Conservation (phyloP, 2,888 invertebrate species). For the Oscheius onirici region DNA sequence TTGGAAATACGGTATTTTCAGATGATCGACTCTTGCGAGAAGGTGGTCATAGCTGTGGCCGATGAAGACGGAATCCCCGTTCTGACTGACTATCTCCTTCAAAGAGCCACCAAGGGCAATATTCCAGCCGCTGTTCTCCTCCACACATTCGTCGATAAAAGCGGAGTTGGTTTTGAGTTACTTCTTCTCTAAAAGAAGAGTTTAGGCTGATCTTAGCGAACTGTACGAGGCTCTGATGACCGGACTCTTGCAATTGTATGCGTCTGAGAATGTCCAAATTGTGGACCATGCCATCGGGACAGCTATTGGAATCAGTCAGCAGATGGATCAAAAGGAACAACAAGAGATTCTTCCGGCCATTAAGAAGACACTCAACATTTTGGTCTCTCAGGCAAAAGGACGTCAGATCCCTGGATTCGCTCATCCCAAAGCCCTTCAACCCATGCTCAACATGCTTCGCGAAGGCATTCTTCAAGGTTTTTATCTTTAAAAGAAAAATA, state of each 20-base stretch:
- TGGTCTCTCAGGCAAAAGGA: slow-evolving; percentile 46
- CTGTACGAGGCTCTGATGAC: slow-evolving; percentile 53
- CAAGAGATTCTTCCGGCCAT: slow-evolving; percentile 38
- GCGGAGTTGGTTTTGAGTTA: slow-evolving; percentile 42
- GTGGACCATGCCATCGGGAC: slow-evolving; percentile 90
- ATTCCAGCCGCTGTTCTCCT: slow-evolving; percentile 80
- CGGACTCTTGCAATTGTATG: slow-evolving; percentile 76
- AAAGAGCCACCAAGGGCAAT: slow-evolving; percentile 81
- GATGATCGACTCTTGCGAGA: slow-evolving; percentile 60
- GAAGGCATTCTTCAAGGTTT: slow-evolving; percentile 83
- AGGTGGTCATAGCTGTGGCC: slow-evolving; percentile 86
- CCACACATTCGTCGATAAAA: slow-evolving; percentile 55
- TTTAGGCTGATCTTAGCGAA: slow-evolving; percentile 38
- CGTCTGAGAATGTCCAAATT: slow-evolving; percentile 83
- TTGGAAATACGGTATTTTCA: too few relatives aligned
- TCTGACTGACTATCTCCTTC: slow-evolving; percentile 86
- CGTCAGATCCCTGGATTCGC: slow-evolving; percentile 56
- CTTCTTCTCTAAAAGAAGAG: slow-evolving; percentile 68
- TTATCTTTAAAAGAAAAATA: neutral
- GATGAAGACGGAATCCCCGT: slow-evolving; percentile 85
- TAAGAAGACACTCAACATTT: slow-evolving; percentile 46
- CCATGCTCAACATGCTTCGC: slow-evolving; percentile 91
- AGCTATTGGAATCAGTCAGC: slow-evolving; percentile 85
- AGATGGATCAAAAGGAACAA: slow-evolving; percentile 38
- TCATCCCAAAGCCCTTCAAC: slow-evolving; percentile 82